These are phyloP conservation scores for Alexandromys fortis DNA, from an alignment of 2,113 vertebrate species.

Conservation along the genomic window DNA sequence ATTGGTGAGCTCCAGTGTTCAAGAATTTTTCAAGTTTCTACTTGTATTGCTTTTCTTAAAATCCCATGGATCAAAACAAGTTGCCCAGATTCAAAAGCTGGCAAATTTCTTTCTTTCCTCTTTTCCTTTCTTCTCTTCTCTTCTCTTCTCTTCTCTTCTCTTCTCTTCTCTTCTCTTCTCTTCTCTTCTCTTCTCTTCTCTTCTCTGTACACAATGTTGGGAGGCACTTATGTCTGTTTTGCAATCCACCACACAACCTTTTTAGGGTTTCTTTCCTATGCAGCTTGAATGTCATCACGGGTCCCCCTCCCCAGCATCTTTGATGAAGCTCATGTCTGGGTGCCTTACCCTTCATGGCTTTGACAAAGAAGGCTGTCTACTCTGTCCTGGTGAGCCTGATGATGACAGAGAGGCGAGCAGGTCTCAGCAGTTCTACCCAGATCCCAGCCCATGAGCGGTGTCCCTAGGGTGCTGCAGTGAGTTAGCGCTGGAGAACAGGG, in stretches of 20 bases:
- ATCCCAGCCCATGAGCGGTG: neutral
- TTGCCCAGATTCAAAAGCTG: neutral
- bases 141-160: too few relatives aligned
- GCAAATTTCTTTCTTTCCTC: neutral
- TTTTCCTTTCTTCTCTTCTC: too few relatives aligned
- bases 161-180: too few relatives aligned
- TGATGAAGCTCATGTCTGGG: neutral
- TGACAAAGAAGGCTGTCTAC: neutral
- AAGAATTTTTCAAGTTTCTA: neutral
- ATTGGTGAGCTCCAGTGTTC: neutral
- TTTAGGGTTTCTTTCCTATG: neutral
- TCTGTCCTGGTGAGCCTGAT: neutral
- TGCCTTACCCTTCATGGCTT: neutral
- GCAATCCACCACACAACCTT: neutral
- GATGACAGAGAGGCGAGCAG: neutral
- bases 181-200: neutral
- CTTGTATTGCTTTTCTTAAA: neutral
- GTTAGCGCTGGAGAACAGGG: neutral
- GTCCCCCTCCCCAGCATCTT: neutral
- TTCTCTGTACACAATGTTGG: too few relatives aligned
- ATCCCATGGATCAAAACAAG: neutral
- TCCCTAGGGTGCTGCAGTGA: neutral
- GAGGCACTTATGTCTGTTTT: neutral
- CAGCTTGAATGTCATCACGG: neutral
- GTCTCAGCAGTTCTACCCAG: neutral